Conservation (phyloP, 2,888 invertebrate species). For the Cephus spinipes region DNA sequence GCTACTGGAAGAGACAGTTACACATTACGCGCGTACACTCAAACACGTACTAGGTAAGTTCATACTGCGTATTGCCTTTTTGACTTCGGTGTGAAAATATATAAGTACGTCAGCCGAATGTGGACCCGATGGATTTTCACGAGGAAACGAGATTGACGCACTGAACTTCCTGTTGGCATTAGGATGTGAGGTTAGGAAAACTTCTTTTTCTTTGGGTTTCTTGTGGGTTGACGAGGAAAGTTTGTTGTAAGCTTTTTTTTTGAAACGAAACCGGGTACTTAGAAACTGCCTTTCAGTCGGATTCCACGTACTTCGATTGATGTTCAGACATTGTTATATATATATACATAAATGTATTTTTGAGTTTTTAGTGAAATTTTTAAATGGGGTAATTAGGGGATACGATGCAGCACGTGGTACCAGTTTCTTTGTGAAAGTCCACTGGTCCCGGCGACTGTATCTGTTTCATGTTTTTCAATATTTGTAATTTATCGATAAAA, state of each 20-base stretch:
- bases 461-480: conserved; percentile 67
- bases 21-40: conserved; percentile 34
- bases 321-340: not conserved
- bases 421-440: conserved; percentile 33
- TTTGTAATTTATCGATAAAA: conserved; percentile 67
- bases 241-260: not conserved
- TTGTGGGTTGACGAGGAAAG: not conserved
- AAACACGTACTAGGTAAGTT: conserved; percentile 64
- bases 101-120: conserved; percentile 34
- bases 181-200: not conserved
- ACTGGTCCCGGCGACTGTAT: conserved; percentile 56
- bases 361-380: not conserved
- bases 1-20: not conserved
- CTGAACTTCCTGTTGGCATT: not conserved
- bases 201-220: not conserved
- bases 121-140: conserved; percentile 2
- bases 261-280: not conserved
- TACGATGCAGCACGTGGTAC: not conserved
- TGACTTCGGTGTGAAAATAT: conserved; percentile 66
- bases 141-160: not conserved
- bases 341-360: not conserved
- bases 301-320: not conserved
- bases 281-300: not conserved
- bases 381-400: not conserved
- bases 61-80: conserved; percentile 67